phyloP scores from a whole-genome alignment of 2,113 vertebrate species.

The Saccopteryx bilineata region DNA sequence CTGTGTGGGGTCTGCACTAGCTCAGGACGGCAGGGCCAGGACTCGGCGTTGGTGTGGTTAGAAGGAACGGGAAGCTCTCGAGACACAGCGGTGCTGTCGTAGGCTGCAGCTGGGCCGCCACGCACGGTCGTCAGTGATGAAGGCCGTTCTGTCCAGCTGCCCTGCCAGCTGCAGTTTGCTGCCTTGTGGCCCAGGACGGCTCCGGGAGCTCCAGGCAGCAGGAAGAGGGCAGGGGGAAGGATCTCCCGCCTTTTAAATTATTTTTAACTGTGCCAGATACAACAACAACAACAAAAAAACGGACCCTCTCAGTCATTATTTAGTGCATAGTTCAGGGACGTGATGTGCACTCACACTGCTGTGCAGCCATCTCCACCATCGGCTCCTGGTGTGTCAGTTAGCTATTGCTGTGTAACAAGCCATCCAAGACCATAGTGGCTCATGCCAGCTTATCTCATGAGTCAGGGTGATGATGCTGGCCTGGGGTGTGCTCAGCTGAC shows the following conservation, averaged over 20 bases:
- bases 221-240: not conserved
- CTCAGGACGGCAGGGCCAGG: not conserved
- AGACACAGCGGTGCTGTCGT: not conserved
- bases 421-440: not conserved
- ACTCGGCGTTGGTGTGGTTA: not conserved
- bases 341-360: not conserved
- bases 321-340: not conserved
- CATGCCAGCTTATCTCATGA: no score
- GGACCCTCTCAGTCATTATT: not conserved
- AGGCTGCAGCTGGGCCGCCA: no score
- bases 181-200: not conserved
- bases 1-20: not conserved
- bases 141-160: not conserved
- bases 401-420: not conserved
- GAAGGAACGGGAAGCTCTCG: not conserved
- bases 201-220: not conserved
- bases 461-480: not conserved
- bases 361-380: not conserved
- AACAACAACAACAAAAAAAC: not conserved
- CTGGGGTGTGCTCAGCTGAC: not conserved
- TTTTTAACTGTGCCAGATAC: not conserved
- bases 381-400: no score
- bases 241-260: not conserved
- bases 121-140: not conserved
- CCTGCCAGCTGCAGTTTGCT: not conserved